Evolutionary conservation across 2,113 vertebrate genomes (phyloP), one percentile per base, ranked within the genome.

Genomic region (Vanacampus margaritifer): DNA sequence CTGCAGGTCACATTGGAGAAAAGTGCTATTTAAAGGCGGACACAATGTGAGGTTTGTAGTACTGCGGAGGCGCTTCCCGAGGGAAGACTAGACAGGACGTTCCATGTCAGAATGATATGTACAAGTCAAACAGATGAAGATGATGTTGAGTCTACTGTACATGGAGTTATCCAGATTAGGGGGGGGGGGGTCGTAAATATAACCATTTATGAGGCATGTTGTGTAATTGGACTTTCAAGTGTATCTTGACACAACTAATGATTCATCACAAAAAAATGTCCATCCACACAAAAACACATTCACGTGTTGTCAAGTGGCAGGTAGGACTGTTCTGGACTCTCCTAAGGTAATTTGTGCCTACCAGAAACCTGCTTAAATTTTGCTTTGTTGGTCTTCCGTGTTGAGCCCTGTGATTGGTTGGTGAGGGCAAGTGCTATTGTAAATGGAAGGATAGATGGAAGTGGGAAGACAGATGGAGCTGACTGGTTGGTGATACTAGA

Each of bases 91-190:
- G 53, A 70, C 79, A 82, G 83, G 79, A 84, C 71, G 79, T 82
- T 69, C 76, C 60, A 26, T 71, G 74, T 75, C 80, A 83, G 61
- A 79, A 28, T 13, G 56, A 68, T 72, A 76, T 86, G 81, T 75
- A 79, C 83, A 87, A 87, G 67, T 79, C 82, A 86, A 81, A 87
- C 51, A 62, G 39, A 68, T 66, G 28, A 65, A 69, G 64, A 71
- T 9, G 83, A n/a, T 24, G 60, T 26, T 62, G 37, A 62, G 37
- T 43, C 60, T 32, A 32, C 28, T 32, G 28, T 32, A 62, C n/a
- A 43, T 24, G n/a, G 16, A 6, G 54, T 56, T 56, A 32, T 56
- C 54, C 8, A 1, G 13, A 56, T 16, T 12, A 6, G 6, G 14
- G 54, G 54, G 32, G 26, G 21, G 5, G 35, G 19, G 19, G 13